Conservation (phyloP, 2,888 invertebrate genomes). For the Allygus modestus region DNA sequence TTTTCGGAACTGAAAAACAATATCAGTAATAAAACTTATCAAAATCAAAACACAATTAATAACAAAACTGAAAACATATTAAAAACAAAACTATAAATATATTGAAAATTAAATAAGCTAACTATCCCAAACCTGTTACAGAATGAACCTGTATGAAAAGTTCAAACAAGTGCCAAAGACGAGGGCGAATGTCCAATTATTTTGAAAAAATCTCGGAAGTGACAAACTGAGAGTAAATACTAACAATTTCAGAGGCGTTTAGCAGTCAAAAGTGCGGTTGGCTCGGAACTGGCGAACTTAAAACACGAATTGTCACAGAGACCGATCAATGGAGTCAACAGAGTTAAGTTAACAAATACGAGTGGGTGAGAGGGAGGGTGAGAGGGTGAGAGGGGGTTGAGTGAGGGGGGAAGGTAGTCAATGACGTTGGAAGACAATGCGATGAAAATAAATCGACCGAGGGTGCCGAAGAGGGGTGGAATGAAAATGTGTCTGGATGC, state of each 20-base stretch:
- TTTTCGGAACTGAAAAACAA: too few species aligned
- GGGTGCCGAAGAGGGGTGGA: not conserved
- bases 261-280: not conserved
- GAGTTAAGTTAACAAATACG: not conserved
- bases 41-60: too few species aligned
- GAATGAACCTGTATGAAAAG: too few species aligned
- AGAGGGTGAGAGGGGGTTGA: not conserved
- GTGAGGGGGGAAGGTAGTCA: not conserved
- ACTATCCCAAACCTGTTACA: too few species aligned
- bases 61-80: too few species aligned
- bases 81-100: too few species aligned
- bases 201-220: not conserved
- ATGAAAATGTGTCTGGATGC: slow-evolving; percentile 39
- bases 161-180: too few species aligned
- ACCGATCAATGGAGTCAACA: slow-evolving; percentile 18
- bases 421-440: slow-evolving; percentile 40
- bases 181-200: too few species aligned
- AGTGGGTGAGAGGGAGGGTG: not conserved
- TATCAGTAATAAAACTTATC: too few species aligned
- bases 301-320: not conserved
- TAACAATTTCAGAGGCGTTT: not conserved
- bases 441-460: slow-evolving; percentile 51
- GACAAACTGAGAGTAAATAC: not conserved
- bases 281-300: not conserved
- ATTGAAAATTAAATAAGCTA: too few species aligned